A percentile compares a stretch with the other conserved stretches of the same genome.
These are phyloP conservation scores for Misgurnus anguillicaudatus DNA, from an alignment of 2,113 vertebrate species.

Conservation along the genomic window DNA sequence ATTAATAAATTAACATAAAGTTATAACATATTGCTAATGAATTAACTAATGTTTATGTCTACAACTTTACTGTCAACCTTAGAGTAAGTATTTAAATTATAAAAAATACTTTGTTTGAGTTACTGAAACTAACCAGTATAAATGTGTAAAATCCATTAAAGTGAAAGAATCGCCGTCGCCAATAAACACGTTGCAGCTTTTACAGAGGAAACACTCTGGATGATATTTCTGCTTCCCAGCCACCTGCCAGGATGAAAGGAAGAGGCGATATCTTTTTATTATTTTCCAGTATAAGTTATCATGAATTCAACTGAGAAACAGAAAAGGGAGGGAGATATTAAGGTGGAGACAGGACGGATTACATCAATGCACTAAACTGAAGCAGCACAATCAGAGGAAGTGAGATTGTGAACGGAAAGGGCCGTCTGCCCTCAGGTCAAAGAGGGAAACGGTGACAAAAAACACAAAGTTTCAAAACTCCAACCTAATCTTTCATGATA, in stretches of 20 bases:
- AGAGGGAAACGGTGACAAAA: slow-evolving; percentile 8
- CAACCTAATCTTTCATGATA: not conserved
- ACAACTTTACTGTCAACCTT: too few relatives aligned
- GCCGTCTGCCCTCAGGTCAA: slow-evolving; percentile 1
- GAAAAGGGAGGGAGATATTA: slow-evolving; percentile 19
- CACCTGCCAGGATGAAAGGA: slow-evolving; percentile 72
- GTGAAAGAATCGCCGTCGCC: slow-evolving; percentile 93
- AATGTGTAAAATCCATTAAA: slow-evolving; percentile 86
- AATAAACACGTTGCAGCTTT: slow-evolving; percentile 83
- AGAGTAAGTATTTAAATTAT: too few relatives aligned
- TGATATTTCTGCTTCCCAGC: slow-evolving; percentile 95
- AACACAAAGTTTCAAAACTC: not conserved
- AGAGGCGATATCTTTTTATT: not conserved
- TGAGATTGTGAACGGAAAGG: slow-evolving; percentile 22
- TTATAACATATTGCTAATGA: not conserved
- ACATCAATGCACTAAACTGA: slow-evolving; percentile 42
- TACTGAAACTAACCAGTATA: slow-evolving; percentile 84
- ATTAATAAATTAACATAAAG: not conserved
- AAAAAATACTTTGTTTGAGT: not conserved
- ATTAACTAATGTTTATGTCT: too few relatives aligned
- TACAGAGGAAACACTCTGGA: slow-evolving; percentile 93
- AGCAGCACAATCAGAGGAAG: slow-evolving; percentile 45
- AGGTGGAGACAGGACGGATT: slow-evolving; percentile 6
- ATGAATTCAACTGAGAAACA: slow-evolving; percentile 6
- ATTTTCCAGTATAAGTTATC: not conserved